Percentiles rank a stretch among this genome's conserved stretches.
Evolutionary conservation across 92 coral and sea anemone genomes (phyloP).

Genomic region (Paramuricea clavata): DNA sequence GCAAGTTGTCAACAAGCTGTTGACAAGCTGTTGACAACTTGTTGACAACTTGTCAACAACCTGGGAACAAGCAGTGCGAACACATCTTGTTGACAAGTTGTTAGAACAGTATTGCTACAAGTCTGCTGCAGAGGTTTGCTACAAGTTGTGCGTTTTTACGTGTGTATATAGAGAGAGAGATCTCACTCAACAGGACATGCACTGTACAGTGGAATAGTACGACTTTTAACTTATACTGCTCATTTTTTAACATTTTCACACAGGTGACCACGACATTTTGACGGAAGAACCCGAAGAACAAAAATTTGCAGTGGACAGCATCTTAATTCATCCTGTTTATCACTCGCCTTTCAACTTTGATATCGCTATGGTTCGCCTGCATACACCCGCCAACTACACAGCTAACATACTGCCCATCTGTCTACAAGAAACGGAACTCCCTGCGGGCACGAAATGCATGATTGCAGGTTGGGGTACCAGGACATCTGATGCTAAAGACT

Average conservation of each 20-base stretch:
- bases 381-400: constrained; percentile 68
- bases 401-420: constrained; percentile 81
- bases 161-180: too few species aligned
- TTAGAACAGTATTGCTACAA: too few species aligned
- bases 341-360: constrained; percentile 64
- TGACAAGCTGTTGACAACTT: too few species aligned
- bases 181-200: too few species aligned
- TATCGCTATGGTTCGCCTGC: constrained; percentile 82
- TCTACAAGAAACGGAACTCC: constrained; percentile 76
- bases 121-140: too few species aligned
- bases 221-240: too few species aligned
- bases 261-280: constrained; percentile 37
- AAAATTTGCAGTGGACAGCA: not conserved
- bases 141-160: too few species aligned
- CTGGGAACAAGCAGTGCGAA: too few species aligned
- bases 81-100: too few species aligned
- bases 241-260: not conserved
- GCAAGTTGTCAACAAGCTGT: too few species aligned
- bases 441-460: constrained; percentile 74
- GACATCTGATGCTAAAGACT: constrained; percentile 35
- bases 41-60: too few species aligned
- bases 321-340: constrained; percentile 75
- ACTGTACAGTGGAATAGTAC: too few species aligned
- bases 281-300: constrained; percentile 27
- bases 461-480: constrained; percentile 93